Base-by-base conservation (phyloP, 2,113 vertebrate species). In the Xerus inauris region DNA sequence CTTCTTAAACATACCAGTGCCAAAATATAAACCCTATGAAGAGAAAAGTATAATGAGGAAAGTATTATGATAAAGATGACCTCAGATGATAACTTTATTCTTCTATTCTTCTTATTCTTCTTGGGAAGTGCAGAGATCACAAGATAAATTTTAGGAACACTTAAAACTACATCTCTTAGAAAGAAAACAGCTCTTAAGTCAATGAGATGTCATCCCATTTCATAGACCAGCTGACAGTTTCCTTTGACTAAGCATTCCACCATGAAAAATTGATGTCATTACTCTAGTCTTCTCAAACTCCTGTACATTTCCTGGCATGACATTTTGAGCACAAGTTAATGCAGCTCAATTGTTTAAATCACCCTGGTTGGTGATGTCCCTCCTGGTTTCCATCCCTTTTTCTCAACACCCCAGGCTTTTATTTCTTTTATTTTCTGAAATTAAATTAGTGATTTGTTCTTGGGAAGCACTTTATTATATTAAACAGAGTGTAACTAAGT, bases 391-490 rank as follows among this genome's bases (percentile, higher is more conserved):
- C 7, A 17, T 47, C 5, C 30, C 7, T 59, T 67, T 69, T 19
- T 82, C 17, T 84, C 28, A 81, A 42, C 5, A 81, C 22, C 9
- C 5, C 2, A 38, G 4, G 6, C 19, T 73, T 92, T 54, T 62
- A 47, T 77, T 72, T 77, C 57, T 91, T 87, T 97, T 30, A 87
- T 96, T 96, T 97, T 75, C 92, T 95, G 12, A 94, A 96, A 96
- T 85, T 94, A 38, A 87, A 47, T 54, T 87, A 91, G 84, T 87
- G 51, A 89, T 1, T 40, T 91, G 20, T 67, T 84, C 87, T 49
- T 65, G 86, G 32, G 65, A 92, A 81, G 12, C 42, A 80, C 45
- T 94, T 96, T 91, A 87, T 96, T 96, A 73, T 73, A 84, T 92
- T 95, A 91, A 93, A 93, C 76, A 87, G 47, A 13, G 12, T 3